These are phyloP conservation scores for Etheostoma perlongum DNA, from an alignment of 2,797 vertebrate species.

Conservation along the genomic window DNA sequence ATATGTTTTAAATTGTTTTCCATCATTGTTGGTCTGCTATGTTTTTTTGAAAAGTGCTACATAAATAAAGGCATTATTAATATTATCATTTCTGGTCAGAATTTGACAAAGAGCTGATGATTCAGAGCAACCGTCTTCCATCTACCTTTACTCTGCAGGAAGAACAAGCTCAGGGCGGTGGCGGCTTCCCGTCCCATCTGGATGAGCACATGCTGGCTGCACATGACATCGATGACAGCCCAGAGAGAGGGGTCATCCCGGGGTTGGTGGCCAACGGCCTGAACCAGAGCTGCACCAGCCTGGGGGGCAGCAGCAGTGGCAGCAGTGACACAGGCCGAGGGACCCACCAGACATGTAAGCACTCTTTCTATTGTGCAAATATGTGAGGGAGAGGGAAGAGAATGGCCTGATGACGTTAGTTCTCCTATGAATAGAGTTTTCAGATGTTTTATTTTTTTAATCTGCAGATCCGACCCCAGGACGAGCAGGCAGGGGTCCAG, in stretches of 20 bases:
- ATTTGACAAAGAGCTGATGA: neutral
- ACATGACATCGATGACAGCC: conserved; percentile 79
- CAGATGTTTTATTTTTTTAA: neutral
- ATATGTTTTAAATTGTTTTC: too few species aligned
- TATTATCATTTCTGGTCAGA: neutral
- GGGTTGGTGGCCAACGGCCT: conserved; percentile 89
- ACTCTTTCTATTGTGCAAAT: neutral
- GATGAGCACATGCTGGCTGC: conserved; percentile 87
- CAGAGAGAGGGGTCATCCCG: conserved; percentile 77
- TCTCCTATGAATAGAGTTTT: neutral
- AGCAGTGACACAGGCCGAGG: conserved; percentile 91
- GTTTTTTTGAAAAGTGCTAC: too few species aligned
- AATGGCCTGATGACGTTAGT: neutral
- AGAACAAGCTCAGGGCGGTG: conserved; percentile 81
- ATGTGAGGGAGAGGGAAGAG: neutral
- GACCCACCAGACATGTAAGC: conserved; percentile 85
- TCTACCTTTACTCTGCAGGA: conserved; percentile 82
- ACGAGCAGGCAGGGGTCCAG: conserved; percentile 84
- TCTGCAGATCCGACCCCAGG: conserved; percentile 81
- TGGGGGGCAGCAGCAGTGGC: conserved; percentile 93
- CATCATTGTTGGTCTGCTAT: too few species aligned
- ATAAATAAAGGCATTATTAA: too few species aligned
- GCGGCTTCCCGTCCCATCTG: conserved; percentile 89
- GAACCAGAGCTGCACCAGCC: conserved; percentile 92
- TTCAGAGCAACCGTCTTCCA: neutral